phyloP scores from a whole-genome alignment of 2,113 vertebrate species.

The Deroptyus accipitrinus region DNA sequence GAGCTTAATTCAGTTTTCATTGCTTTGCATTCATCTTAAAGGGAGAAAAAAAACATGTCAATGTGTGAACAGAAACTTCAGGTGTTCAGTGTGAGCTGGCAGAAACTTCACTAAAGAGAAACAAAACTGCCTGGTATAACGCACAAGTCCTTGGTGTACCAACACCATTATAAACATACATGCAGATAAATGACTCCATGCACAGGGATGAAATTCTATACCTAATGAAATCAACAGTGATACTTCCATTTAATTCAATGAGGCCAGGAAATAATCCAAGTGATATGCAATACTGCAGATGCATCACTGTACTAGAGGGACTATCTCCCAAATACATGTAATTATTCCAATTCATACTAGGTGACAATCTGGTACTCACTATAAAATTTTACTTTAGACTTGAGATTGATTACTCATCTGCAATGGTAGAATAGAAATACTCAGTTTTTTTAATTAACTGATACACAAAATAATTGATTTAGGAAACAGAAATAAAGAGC shows the following conservation, averaged over 20 bases:
- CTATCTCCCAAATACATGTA: background rate
- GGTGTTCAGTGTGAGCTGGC: background rate
- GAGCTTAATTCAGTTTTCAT: background rate
- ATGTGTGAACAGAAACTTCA: background rate
- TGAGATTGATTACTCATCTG: background rate
- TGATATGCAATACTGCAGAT: background rate
- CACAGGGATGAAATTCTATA: background rate
- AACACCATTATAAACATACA: background rate
- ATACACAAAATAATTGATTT: slow-evolving; percentile 41
- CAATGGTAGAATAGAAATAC: background rate
- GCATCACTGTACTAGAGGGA: background rate
- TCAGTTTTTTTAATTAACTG: background rate
- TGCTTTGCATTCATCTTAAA: background rate
- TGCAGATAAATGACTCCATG: background rate
- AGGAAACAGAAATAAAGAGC: slow-evolving; percentile 61
- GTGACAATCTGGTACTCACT: background rate
- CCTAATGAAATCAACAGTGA: background rate
- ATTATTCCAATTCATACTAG: background rate
- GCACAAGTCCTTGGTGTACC: background rate
- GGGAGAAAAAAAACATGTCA: background rate
- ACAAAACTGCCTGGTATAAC: background rate
- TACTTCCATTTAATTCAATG: background rate
- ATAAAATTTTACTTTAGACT: background rate
- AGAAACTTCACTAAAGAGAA: background rate
- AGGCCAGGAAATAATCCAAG: background rate